Conservation (phyloP, 30 jellyfish, hydroid and myxozoan genomes). For the Catostylus mosaicus region DNA sequence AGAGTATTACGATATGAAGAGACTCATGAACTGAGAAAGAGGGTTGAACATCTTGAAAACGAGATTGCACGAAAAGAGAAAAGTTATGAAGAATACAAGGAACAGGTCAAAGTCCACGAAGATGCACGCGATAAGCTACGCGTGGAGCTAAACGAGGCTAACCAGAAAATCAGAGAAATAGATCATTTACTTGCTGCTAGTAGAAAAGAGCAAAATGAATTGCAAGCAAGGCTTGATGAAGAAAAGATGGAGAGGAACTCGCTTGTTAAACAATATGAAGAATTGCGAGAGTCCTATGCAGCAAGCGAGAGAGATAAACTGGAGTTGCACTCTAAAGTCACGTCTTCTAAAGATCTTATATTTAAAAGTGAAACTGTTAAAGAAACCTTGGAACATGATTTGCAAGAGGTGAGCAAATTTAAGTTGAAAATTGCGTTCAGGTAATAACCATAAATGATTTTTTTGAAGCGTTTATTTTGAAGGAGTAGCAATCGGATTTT, state of each 20-base stretch:
- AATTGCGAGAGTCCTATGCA: conserved; percentile 38
- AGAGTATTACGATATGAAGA: conserved; percentile 84
- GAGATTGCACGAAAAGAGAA: conserved; percentile 67
- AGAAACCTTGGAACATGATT: conserved; percentile 63
- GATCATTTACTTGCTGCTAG: conserved; percentile 27
- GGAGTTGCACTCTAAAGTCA: conserved; percentile 47
- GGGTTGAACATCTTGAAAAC: conserved; percentile 59
- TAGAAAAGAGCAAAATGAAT: conserved; percentile 51
- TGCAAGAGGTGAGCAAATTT: conserved; percentile 22
- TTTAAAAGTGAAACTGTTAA: conserved; percentile 49
- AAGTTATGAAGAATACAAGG: conserved; percentile 52
- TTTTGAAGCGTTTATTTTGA: no score
- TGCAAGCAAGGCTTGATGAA: conserved; percentile 39
- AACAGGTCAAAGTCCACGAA: conserved; percentile 67
- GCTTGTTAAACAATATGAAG: conserved; percentile 59
- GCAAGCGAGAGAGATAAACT: conserved; percentile 55
- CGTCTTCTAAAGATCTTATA: conserved; percentile 30
- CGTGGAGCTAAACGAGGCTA: conserved; percentile 61
- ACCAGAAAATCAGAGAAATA: conserved; percentile 33
- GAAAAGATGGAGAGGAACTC: conserved; percentile 55
- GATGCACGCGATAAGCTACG: conserved; percentile 71
- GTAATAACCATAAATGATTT: no score
- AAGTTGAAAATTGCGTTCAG: no score
- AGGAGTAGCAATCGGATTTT: no score
- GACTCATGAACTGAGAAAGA: conserved; percentile 43